These are phyloP conservation scores for Acanthoscelides obtectus DNA, from an alignment of 2,888 invertebrate species.

Conservation along the genomic window DNA sequence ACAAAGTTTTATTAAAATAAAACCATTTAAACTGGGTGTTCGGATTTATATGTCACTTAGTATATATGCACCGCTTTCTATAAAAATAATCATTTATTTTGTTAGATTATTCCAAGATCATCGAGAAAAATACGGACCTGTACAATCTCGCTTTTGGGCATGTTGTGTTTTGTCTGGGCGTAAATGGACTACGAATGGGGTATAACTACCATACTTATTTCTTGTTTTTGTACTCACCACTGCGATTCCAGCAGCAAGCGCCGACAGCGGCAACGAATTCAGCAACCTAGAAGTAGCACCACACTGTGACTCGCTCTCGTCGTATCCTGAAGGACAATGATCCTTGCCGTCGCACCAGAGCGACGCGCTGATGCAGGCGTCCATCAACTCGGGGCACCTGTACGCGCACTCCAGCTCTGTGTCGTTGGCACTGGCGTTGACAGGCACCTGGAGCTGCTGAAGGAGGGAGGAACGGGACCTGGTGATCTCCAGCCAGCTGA, in stretches of 20 bases:
- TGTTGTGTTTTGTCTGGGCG: too few relatives aligned
- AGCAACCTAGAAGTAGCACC: constrained; percentile 53
- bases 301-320: constrained; percentile 67
- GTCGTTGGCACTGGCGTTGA: constrained; percentile 51
- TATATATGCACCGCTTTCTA: too few relatives aligned
- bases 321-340: constrained; percentile 64
- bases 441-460: constrained; percentile 54
- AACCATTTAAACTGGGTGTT: too few relatives aligned
- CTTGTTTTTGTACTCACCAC: too few relatives aligned
- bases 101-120: too few relatives aligned
- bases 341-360: constrained; percentile 71
- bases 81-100: too few relatives aligned
- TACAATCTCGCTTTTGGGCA: too few relatives aligned
- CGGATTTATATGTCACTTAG: too few relatives aligned
- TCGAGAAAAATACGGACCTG: too few relatives aligned
- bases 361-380: constrained; percentile 70
- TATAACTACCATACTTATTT: too few relatives aligned
- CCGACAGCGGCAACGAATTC: constrained; percentile 53
- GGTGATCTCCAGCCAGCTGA: constrained; percentile 74
- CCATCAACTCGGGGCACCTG: constrained; percentile 64
- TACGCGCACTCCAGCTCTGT: constrained; percentile 56
- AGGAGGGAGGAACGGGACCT: constrained; percentile 59
- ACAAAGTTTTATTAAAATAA: too few relatives aligned
- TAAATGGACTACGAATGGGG: too few relatives aligned
- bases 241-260: constrained; percentile 56